Base-by-base conservation (phyloP, 1,140 invertebrate species). In the Calycopis cecrops region DNA sequence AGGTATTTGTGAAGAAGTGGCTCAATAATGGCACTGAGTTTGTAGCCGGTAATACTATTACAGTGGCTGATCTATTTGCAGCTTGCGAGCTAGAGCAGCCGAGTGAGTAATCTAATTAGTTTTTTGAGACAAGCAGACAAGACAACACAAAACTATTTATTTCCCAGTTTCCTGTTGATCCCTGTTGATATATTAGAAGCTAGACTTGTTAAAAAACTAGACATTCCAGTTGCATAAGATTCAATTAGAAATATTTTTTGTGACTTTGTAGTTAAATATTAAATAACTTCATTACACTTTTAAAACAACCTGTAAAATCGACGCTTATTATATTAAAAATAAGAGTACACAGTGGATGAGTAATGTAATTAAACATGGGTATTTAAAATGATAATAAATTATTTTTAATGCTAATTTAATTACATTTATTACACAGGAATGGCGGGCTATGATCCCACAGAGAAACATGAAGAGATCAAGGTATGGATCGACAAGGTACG, bases 61-160 rank as follows among this genome's bases (percentile, higher is more conserved):
- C 91, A 4, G 91, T 95, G 9, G 95, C 95, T 28, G 96, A 97
- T 87, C 79, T 97, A 51, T 88, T 96, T 53, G 94, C 91, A 0
- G 91, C 91, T n/a, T 95, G 93, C 75, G 95, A 97, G 88, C 85
- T 97, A 14, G 94, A 96, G 81, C 95, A 97, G 88, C 91, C 94
- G 38, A 88, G 93, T 95, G 76, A 91, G 89, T 38, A 16, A n/a
- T 40, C n/a, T n/a, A 40, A 9, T 14, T 42, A 14, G 11, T n/a
- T n/a, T 42, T 18, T 40, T 0, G 3, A 42, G 0, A 42, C n/a
- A 14, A 42, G 0, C 1, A n/a, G n/a, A n/a, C n/a, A n/a, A n/a
- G n/a, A n/a, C n/a, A n/a, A n/a, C n/a, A n/a, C n/a, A n/a, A n/a
- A n/a, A n/a, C n/a, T n/a, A n/a, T n/a, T n/a, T n/a, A n/a, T n/a